Evolutionary conservation across 2,888 invertebrate genomes (phyloP), one percentile per base, ranked within the genome.

Genomic region (Acleris emargana): DNA sequence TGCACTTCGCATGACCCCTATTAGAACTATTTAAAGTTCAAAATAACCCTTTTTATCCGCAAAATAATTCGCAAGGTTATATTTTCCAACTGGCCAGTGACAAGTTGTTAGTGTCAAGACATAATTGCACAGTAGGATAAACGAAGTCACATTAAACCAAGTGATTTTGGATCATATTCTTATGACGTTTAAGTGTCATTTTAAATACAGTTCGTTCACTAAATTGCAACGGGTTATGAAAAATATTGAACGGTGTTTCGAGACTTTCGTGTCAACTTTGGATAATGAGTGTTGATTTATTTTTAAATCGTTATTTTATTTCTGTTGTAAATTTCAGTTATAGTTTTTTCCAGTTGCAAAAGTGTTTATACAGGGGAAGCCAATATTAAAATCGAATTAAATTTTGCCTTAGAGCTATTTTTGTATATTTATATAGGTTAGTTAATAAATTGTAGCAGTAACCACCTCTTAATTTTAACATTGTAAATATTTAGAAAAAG

Each of bases 61-160:
- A 58, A 28, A 62, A 47, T 58, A 28, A 49, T 62, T 53, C 42
- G 58, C 62, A 52, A 32, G 58, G 51, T 55, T 58, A 58, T 66
- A 60, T 67, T 71, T 68, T 67, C 52, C 67, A 69, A 67, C 67
- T 49, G 54, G 69, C 53, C 68, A 71, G 68, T 69, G 71, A 71
- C 74, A 71, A 67, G 73, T 73, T 71, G 71, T 75, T 75, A 71
- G 62, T 69, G 73, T 72, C 73, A 70, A 57, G 63, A 68, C 68
- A 67, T 73, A 72, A 75, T 68, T 74, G 62, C 62, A 68, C 51
- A 57, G 42, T 43, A 42, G 54, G 43, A 43, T 50, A 50, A 50
- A 22, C 45, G 52, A 22, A 50, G 42, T 28, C 20, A 32, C 45
- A 60, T 3, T 7, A 5, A 38, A n/a, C 7, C 22, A 22, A 58